Evolutionary conservation across 2,888 invertebrate species (phyloP).

Genomic region (Linnaemya vulpina): DNA sequence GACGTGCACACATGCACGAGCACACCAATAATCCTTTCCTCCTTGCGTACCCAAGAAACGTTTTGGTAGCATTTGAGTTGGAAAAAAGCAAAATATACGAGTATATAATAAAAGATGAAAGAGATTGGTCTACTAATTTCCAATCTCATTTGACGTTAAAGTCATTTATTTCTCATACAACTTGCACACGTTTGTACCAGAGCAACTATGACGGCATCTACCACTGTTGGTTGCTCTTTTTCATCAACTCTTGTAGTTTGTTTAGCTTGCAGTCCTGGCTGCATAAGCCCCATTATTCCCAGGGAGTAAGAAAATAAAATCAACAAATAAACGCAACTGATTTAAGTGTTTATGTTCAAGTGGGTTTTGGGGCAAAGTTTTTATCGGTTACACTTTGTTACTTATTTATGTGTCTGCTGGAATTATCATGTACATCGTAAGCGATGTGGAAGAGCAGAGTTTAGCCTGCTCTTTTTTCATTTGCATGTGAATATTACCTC

Average conservation of each 20-base stretch:
- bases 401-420: conserved; percentile 81
- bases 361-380: conserved; percentile 41
- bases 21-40: not conserved
- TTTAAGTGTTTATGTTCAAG: conserved; percentile 4
- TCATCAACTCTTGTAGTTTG: not conserved
- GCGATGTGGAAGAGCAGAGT: conserved; percentile 15
- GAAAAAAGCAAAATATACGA: not conserved
- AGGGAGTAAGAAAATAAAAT: not conserved
- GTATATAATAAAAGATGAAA: conserved; percentile 36
- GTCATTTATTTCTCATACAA: conserved; percentile 78
- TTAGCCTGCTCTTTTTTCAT: not conserved
- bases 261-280: conserved; percentile 27
- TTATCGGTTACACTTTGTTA: conserved; percentile 73
- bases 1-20: not conserved
- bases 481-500: not conserved
- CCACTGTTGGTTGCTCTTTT: conserved; percentile 31
- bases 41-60: not conserved
- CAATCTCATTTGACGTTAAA: conserved; percentile 79
- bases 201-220: not conserved
- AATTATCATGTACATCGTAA: conserved; percentile 78
- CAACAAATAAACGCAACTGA: not conserved
- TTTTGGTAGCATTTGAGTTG: conserved; percentile 21
- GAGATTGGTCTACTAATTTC: conserved; percentile 79
- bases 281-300: conserved; percentile 20
- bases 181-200: conserved; percentile 36